These are phyloP conservation scores for Elmis aenea DNA, from an alignment of 2,888 invertebrate species.

Conservation along the genomic window DNA sequence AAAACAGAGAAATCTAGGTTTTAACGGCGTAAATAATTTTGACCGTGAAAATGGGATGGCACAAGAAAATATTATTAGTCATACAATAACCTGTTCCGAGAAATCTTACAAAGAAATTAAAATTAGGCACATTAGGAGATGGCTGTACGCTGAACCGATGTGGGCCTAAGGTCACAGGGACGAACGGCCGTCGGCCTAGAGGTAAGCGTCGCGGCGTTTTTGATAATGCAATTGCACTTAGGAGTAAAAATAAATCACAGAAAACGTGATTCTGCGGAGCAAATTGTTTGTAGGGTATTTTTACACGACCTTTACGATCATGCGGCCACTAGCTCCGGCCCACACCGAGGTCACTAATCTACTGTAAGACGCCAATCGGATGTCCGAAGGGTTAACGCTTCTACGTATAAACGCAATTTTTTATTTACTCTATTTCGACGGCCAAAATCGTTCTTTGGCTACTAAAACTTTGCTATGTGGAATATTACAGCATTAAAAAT, in stretches of 20 bases:
- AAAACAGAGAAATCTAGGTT: too few relatives aligned
- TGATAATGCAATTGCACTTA: constrained; percentile 15
- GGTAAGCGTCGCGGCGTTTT: constrained; percentile 15
- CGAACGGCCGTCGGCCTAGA: constrained; percentile 10
- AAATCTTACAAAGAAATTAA: constrained; percentile 12
- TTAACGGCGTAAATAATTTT: too few relatives aligned
- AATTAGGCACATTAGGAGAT: constrained; percentile 13
- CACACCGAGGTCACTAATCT: constrained; percentile 22
- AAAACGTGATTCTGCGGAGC: constrained; percentile 10
- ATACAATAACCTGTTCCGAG: constrained; percentile 6
- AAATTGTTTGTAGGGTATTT: constrained; percentile 18
- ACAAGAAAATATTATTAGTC: constrained; percentile 13
- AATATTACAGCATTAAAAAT: too few relatives aligned
- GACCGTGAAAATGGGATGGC: constrained; percentile 11
- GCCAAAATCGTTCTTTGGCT: too few relatives aligned
- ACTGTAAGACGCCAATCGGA: constrained; percentile 11
- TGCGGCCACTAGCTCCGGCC: constrained; percentile 18
- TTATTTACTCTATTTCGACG: too few relatives aligned
- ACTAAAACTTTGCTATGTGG: too few relatives aligned
- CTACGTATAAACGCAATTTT: too few relatives aligned
- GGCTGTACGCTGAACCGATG: constrained; percentile 7
- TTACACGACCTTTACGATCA: constrained; percentile 21
- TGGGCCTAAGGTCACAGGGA: constrained; percentile 13
- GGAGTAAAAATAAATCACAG: constrained; percentile 9
- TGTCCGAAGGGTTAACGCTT: constrained; percentile 17